phyloP scores from a whole-genome alignment of 2,888 invertebrate genomes.

The Zaprionus lineosus region DNA sequence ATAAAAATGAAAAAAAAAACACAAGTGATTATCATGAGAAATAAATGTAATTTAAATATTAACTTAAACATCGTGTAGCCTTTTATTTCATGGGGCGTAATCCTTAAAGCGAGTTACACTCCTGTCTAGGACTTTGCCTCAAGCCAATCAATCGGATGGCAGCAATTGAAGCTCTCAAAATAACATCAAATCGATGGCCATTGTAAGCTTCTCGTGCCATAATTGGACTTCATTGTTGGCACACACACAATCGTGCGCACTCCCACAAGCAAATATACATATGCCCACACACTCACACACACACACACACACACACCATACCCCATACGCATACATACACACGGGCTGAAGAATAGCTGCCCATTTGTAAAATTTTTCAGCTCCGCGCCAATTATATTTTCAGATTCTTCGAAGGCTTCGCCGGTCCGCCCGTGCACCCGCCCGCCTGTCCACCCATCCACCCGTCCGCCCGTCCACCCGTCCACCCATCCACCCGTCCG shows the following conservation, averaged over 20 bases:
- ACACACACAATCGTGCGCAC: slow-evolving; percentile 21
- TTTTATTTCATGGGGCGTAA: not conserved
- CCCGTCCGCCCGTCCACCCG: too few relatives aligned
- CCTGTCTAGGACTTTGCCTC: slow-evolving; percentile 3
- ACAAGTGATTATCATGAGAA: slow-evolving; percentile 76
- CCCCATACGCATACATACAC: slow-evolving; percentile 1
- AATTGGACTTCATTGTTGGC: slow-evolving; percentile 71
- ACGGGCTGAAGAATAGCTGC: too few relatives aligned
- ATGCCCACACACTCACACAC: slow-evolving; percentile 1
- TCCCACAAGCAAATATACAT: too few relatives aligned
- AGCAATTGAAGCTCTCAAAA: slow-evolving; percentile 38
- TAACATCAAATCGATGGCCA: slow-evolving; percentile 53
- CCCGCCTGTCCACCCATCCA: too few relatives aligned
- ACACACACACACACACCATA: slow-evolving; percentile 1
- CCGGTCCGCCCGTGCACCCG: too few relatives aligned
- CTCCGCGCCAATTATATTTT: slow-evolving; percentile 68
- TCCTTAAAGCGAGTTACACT: slow-evolving; percentile 25
- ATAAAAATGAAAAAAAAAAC: slow-evolving; percentile 25
- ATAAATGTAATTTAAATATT: slow-evolving; percentile 78
- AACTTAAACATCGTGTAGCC: slow-evolving; percentile 38
- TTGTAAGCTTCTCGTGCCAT: slow-evolving; percentile 55
- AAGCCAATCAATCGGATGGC: slow-evolving; percentile 45
- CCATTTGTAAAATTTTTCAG: slow-evolving; percentile 39
- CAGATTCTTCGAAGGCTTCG: slow-evolving; percentile 63
- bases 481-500: too few relatives aligned